These are phyloP conservation scores for Pseudorhombus dupliciocellatus DNA, from an alignment of 2,113 vertebrate genomes.

Conservation along the genomic window DNA sequence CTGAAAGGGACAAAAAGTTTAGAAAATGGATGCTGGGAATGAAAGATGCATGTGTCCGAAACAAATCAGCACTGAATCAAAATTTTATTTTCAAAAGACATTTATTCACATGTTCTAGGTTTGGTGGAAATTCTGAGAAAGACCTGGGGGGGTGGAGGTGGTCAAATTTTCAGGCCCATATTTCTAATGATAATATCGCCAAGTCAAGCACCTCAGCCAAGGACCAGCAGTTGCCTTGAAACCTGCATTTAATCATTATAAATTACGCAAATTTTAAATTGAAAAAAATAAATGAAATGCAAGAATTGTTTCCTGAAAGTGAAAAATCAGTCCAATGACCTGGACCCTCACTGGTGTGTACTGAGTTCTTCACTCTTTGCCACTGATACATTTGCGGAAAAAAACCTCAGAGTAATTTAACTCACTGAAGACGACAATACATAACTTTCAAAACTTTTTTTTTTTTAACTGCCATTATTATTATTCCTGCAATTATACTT, in stretches of 20 bases:
- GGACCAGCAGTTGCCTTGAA: too few relatives aligned
- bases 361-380: background rate
- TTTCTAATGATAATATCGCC: background rate
- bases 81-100: background rate
- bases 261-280: too few relatives aligned
- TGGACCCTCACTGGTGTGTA: too few relatives aligned
- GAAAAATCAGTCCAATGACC: too few relatives aligned
- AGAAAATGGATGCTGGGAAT: constrained; percentile 9
- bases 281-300: too few relatives aligned
- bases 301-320: constrained; percentile 43
- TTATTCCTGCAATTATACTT: background rate
- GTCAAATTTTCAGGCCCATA: too few relatives aligned
- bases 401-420: constrained; percentile 19
- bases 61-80: constrained; percentile 10
- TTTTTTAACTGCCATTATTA: background rate
- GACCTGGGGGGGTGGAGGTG: background rate
- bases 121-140: background rate
- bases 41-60: background rate
- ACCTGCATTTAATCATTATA: too few relatives aligned
- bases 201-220: too few relatives aligned
- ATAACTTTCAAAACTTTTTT: background rate
- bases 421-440: background rate
- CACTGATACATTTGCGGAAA: background rate
- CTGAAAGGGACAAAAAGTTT: constrained; percentile 4
- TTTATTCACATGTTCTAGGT: constrained; percentile 3